Percentiles rank a stretch among this genome's conserved stretches.
Evolutionary conservation across 2,797 vertebrate genomes (phyloP).

Genomic region (Vipera latastei): DNA sequence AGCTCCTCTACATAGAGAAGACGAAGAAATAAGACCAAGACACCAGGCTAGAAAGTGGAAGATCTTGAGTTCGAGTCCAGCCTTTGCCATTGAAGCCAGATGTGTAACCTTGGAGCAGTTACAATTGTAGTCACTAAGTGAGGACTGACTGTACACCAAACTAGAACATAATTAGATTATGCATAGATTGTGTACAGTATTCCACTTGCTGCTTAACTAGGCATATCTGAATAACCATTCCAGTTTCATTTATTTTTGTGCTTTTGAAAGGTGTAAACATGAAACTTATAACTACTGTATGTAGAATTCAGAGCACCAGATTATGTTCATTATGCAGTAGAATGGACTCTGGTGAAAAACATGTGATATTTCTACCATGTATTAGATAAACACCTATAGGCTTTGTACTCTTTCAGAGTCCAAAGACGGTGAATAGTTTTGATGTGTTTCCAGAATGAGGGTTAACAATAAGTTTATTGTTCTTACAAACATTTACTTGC

Average conservation of each 20-base stretch:
- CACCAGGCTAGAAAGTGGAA: no score
- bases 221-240: not conserved
- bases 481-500: not conserved
- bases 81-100: no score
- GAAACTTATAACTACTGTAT: not conserved
- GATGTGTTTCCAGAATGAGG: not conserved
- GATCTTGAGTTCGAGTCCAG: no score
- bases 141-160: not conserved
- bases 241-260: not conserved
- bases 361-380: not conserved
- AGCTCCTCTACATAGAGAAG: no score
- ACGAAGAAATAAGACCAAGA: no score
- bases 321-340: not conserved
- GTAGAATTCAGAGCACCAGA: not conserved
- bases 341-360: not conserved
- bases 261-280: not conserved
- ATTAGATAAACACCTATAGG: not conserved
- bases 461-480: not conserved
- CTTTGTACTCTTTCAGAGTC: not conserved
- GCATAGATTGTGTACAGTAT: not conserved
- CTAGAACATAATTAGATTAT: not conserved
- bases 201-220: not conserved
- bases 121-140: not conserved
- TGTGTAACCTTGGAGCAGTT: no score
- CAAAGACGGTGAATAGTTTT: not conserved